phyloP scores from a whole-genome alignment of 2,113 vertebrate species.

The Catharus fuscescens region DNA sequence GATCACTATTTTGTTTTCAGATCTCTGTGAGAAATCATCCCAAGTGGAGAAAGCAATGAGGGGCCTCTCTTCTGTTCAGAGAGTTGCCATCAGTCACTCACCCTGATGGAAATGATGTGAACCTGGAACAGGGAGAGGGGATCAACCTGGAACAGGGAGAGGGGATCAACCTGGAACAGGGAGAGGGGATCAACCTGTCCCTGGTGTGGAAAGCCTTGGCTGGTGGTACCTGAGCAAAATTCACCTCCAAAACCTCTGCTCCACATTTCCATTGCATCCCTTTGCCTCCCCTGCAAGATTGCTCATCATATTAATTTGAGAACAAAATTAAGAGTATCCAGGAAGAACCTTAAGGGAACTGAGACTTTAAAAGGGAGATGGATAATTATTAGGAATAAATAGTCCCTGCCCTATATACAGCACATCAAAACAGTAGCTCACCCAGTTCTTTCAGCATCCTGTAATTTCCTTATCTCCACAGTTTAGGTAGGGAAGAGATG shows the following conservation, averaged over 20 bases:
- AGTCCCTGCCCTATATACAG: background rate
- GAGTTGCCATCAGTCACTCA: accelerated
- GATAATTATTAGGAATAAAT: background rate
- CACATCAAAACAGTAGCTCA: background rate
- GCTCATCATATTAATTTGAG: background rate
- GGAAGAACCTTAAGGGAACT: background rate
- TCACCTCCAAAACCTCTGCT: background rate
- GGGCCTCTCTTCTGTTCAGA: background rate
- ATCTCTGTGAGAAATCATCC: background rate
- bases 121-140: background rate
- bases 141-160: background rate
- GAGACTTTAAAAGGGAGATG: background rate
- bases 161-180: background rate
- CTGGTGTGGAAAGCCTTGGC: background rate
- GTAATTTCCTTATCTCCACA: background rate
- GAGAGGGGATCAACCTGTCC: background rate
- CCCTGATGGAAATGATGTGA: background rate
- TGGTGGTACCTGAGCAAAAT: background rate
- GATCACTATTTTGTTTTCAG: background rate
- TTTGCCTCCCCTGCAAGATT: background rate
- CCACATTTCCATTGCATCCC: background rate
- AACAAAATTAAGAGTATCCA: background rate
- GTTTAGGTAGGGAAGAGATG: background rate
- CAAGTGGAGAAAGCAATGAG: background rate
- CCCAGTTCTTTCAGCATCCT: background rate